These are phyloP conservation scores for Drosophila kohkoa DNA, from an alignment of 1,140 invertebrate genomes.

Conservation along the genomic window DNA sequence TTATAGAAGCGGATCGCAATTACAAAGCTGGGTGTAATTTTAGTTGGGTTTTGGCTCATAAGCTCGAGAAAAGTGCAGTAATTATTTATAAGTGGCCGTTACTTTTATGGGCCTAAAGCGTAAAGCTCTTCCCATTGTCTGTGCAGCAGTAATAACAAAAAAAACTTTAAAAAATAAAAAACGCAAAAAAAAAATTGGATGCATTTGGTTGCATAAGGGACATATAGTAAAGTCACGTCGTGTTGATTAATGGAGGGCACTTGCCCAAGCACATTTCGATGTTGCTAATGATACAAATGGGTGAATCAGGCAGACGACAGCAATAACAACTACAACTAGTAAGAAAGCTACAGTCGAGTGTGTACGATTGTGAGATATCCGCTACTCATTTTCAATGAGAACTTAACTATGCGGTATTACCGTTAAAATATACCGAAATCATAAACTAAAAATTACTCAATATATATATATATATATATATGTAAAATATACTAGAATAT, in stretches of 20 bases:
- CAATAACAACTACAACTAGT: too few relatives aligned
- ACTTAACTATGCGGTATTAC: too few relatives aligned
- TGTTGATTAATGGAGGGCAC: slow-evolving; percentile 24
- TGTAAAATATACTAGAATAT: too few relatives aligned
- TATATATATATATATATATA: too few relatives aligned
- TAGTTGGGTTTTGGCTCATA: background rate
- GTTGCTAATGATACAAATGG: slow-evolving; percentile 19
- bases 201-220: slow-evolving; percentile 38
- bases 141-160: background rate
- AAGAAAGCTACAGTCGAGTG: too few relatives aligned
- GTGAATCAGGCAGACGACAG: background rate
- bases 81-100: slow-evolving; percentile 27
- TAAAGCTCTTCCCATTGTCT: slow-evolving; percentile 33
- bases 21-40: background rate
- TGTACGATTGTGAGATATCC: too few relatives aligned
- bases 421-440: too few relatives aligned
- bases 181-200: slow-evolving; percentile 28
- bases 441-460: too few relatives aligned
- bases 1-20: background rate
- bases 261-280: slow-evolving; percentile 2
- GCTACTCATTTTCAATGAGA: too few relatives aligned
- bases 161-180: background rate
- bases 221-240: slow-evolving; percentile 8
- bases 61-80: slow-evolving; percentile 10
- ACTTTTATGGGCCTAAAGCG: slow-evolving; percentile 11